A percentile compares a stretch with the other conserved stretches of the same genome.
These are phyloP conservation scores for Platichthys flesus DNA, from an alignment of 2,113 vertebrate genomes.

Conservation along the genomic window DNA sequence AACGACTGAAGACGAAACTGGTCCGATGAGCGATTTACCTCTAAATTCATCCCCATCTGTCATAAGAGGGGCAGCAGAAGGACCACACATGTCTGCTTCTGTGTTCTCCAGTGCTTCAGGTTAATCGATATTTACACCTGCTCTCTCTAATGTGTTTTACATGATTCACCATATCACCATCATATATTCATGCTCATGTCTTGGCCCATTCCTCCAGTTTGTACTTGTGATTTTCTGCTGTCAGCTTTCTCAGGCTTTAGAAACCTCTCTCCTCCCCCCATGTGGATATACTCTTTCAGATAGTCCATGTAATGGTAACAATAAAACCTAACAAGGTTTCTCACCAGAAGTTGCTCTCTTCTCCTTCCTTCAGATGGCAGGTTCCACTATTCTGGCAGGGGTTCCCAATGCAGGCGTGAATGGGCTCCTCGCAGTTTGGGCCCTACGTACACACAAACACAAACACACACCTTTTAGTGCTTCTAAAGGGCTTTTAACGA, in stretches of 20 bases:
- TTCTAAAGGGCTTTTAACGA: not conserved
- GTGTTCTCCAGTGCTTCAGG: too few relatives aligned
- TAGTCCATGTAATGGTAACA: not conserved
- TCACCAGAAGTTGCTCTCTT: constrained; percentile 93
- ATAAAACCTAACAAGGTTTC: constrained; percentile 28
- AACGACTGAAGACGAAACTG: constrained; percentile 21
- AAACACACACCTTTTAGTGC: not conserved
- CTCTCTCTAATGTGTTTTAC: too few relatives aligned
- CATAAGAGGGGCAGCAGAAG: constrained; percentile 27
- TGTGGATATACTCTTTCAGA: too few relatives aligned
- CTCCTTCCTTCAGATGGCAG: constrained; percentile 95
- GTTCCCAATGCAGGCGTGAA: constrained; percentile 95
- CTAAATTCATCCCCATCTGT: constrained; percentile 32
- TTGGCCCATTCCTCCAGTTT: too few relatives aligned
- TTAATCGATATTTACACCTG: too few relatives aligned
- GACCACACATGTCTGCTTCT: not conserved
- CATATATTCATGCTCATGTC: too few relatives aligned
- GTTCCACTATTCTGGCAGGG: constrained; percentile 93
- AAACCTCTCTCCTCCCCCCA: too few relatives aligned
- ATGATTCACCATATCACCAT: too few relatives aligned
- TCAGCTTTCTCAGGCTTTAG: too few relatives aligned
- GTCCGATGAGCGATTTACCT: constrained; percentile 32
- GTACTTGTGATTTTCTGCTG: not conserved
- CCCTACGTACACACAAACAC: constrained; percentile 81
- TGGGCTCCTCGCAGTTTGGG: constrained; percentile 93